Conservation (phyloP, 1,140 invertebrate species). For the Aphelenchoides avenae region DNA sequence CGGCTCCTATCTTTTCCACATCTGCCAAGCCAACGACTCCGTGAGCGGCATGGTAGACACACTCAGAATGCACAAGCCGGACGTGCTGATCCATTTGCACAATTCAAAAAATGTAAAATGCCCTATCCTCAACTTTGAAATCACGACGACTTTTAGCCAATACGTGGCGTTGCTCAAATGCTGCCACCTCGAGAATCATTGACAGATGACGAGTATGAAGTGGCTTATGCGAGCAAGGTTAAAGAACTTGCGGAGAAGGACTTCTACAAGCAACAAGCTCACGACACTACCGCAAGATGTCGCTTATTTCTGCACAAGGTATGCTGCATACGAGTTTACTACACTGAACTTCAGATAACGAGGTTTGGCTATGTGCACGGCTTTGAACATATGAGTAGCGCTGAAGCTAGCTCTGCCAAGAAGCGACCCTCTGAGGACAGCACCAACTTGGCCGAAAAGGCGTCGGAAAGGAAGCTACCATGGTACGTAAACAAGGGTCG, state of each 20-base stretch:
- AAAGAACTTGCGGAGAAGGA: background rate
- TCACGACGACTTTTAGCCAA: too few relatives aligned
- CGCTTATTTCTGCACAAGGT: background rate
- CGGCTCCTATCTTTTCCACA: too few relatives aligned
- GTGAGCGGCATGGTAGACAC: too few relatives aligned
- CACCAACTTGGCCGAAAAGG: background rate
- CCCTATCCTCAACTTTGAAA: too few relatives aligned
- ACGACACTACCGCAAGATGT: background rate
- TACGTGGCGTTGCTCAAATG: too few relatives aligned
- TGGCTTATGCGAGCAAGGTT: background rate
- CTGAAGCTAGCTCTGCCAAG: background rate
- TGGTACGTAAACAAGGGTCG: background rate
- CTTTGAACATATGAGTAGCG: too few relatives aligned
- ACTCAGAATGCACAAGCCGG: too few relatives aligned
- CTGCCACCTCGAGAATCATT: background rate
- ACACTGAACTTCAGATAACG: conserved; percentile 25
- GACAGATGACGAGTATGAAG: conserved; percentile 1
- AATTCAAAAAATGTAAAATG: too few relatives aligned
- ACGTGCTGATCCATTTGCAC: too few relatives aligned
- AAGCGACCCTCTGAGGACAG: background rate
- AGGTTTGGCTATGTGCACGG: conserved; percentile 10
- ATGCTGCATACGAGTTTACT: background rate
- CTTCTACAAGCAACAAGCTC: background rate
- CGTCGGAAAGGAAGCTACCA: background rate
- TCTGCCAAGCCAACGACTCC: too few relatives aligned